phyloP scores from a whole-genome alignment of 2,888 invertebrate genomes.

The Orthosia cruda region DNA sequence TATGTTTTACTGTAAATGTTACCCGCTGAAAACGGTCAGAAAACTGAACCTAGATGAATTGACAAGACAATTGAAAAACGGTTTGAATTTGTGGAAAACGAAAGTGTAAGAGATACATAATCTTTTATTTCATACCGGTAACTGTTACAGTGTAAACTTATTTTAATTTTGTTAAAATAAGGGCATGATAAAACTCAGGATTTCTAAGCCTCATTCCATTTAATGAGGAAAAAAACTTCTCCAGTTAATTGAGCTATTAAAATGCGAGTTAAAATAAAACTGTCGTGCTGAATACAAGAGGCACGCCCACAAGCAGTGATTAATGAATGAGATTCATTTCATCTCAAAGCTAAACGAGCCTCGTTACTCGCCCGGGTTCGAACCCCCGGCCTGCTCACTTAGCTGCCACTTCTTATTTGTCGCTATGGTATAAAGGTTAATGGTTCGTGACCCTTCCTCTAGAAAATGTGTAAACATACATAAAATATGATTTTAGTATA shows the following conservation, averaged over 20 bases:
- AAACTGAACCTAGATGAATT: too few species aligned
- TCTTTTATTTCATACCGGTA: too few species aligned
- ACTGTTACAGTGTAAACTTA: neutral
- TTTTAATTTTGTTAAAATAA: neutral
- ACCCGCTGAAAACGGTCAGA: neutral
- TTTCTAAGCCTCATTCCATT: neutral
- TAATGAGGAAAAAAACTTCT: neutral
- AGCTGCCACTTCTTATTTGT: constrained; percentile 36
- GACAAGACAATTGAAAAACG: too few species aligned
- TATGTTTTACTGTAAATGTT: neutral
- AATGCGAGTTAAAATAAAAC: constrained; percentile 48
- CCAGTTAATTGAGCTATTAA: constrained; percentile 49
- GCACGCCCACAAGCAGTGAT: constrained; percentile 53
- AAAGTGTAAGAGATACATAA: too few species aligned
- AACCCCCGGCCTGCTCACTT: constrained; percentile 30
- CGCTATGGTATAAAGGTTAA: constrained; percentile 7
- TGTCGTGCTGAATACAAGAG: constrained; percentile 17
- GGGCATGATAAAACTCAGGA: neutral
- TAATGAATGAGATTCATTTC: constrained; percentile 63
- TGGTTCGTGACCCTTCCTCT: neutral
- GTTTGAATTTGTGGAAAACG: too few species aligned
- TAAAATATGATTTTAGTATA: too few species aligned
- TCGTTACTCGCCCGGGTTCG: constrained; percentile 48
- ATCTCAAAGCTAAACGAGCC: constrained; percentile 60
- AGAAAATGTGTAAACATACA: too few species aligned